A percentile compares a stretch with the other conserved stretches of the same genome.
Evolutionary conservation across 2,888 invertebrate genomes (phyloP).

Genomic region (Aproaerema taeniolella): DNA sequence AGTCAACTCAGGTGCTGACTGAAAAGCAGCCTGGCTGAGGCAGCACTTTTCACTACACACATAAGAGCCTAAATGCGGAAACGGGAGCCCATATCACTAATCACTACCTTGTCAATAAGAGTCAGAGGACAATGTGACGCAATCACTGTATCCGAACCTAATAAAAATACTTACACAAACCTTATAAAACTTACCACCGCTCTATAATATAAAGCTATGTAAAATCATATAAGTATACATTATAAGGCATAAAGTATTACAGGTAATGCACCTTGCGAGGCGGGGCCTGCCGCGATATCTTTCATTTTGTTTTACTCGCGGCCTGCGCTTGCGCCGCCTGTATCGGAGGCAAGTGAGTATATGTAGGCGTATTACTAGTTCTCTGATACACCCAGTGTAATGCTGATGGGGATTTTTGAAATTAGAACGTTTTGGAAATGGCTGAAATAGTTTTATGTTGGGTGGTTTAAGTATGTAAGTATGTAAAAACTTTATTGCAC

Average conservation of each 20-base stretch:
- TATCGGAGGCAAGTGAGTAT: not conserved
- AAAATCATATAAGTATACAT: not conserved
- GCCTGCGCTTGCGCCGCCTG: too few species aligned
- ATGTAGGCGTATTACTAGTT: not conserved
- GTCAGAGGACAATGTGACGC: too few species aligned
- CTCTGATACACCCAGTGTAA: not conserved
- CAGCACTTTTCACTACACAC: too few species aligned
- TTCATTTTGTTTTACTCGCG: not conserved
- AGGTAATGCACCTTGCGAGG: conserved; percentile 19
- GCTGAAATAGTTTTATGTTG: too few species aligned
- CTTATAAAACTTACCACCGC: not conserved
- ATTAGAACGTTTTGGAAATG: too few species aligned
- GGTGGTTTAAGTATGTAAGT: too few species aligned
- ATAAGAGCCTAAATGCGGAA: not conserved
- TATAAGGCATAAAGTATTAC: too few species aligned
- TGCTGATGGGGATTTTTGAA: not conserved
- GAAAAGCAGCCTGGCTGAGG: too few species aligned
- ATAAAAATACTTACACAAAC: not conserved
- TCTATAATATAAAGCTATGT: not conserved
- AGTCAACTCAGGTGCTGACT: too few species aligned
- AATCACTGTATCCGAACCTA: too few species aligned
- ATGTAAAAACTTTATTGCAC: too few species aligned
- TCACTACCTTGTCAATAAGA: not conserved
- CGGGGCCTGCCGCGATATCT: conserved; percentile 5
- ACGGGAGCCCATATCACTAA: too few species aligned